Base-by-base conservation (phyloP, 2,113 vertebrate species). In the Cebidichthys violaceus region DNA sequence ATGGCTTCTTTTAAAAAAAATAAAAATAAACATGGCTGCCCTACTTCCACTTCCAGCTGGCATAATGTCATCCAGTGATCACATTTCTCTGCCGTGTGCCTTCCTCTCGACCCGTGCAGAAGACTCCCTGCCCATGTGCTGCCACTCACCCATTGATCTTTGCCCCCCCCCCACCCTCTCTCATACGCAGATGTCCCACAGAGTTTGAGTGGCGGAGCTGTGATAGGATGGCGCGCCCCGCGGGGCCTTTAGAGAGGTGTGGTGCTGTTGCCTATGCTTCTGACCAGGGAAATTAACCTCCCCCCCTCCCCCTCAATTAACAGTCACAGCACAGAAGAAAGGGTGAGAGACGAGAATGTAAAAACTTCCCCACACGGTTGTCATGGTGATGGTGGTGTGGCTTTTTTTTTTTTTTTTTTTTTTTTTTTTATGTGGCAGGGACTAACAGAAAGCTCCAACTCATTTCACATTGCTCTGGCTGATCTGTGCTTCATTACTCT, bases 111-210 rank as follows among this genome's bases (percentile, higher is more conserved):
- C 85, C 64, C 68, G 64, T 72, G 72, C 77, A 84, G 80, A 80
- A 80, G 35, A 73, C 78, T 87, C 81, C 84, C 83, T 82, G 87
- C 84, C 75, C 64, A 22, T 75, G 83, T 80, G 82, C 89, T 80
- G 74, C 79, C 79, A 87, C 79, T 88, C 67, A 88, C 83, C 74
- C 84, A 33, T 47, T 90, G 87, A 90, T 88, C 88, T 90, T 84
- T 87, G 73, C 82, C 86, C 88, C 85, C 33, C 33, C 31, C 33
- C 33, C 85, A 4, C 33, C 31, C 33, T 6, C 80, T 90, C 85
- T 91, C 79, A 73, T 89, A 86, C 82, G 76, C 94, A 94, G 92
- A 94, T 92, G 74, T 89, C 82, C 89, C 85, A 70, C 91, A 81
- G 90, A 91, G 84, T 90, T 87, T 92, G 82, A 89, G 89, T 76